Evolutionary conservation across 1,140 invertebrate genomes (phyloP).

Genomic region (Cataglyphis hispanica): DNA sequence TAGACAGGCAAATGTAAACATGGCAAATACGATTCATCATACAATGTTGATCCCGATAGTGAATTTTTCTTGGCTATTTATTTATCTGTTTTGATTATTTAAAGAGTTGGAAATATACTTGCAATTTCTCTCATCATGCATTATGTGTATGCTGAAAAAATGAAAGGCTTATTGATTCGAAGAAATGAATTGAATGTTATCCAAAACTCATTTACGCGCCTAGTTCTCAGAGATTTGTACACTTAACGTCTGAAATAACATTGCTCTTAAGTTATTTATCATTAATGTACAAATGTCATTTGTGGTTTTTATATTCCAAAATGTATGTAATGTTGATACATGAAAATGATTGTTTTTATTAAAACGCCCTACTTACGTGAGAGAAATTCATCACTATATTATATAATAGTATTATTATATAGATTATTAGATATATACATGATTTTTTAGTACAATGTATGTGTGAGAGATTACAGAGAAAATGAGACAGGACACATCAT

Average conservation of each 20-base stretch:
- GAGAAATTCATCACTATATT: constrained; percentile 2
- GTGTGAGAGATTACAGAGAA: neutral
- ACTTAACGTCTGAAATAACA: constrained; percentile 70
- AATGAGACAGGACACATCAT: neutral
- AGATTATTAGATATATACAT: constrained; percentile 7
- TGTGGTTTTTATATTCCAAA: constrained; percentile 64
- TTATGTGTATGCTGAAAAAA: neutral
- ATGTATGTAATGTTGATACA: constrained; percentile 64
- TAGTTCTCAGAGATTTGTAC: constrained; percentile 73
- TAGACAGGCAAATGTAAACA: constrained; percentile 5
- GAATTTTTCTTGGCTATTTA: constrained; percentile 20
- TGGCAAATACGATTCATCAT: constrained; percentile 57
- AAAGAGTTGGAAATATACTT: neutral
- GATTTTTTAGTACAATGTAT: constrained; percentile 35
- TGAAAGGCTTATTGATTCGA: neutral
- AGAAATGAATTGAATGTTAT: constrained; percentile 54
- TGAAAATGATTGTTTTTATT: constrained; percentile 54
- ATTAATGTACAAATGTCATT: constrained; percentile 79
- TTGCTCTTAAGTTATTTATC: constrained; percentile 81
- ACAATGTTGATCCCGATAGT: neutral
- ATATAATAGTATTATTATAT: constrained; percentile 6
- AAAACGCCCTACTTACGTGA: constrained; percentile 36
- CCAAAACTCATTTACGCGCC: constrained; percentile 48
- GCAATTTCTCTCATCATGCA: neutral
- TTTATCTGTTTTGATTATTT: constrained; percentile 3